Conservation (phyloP, 2,113 vertebrate species). For the Macquaria ambigua region DNA sequence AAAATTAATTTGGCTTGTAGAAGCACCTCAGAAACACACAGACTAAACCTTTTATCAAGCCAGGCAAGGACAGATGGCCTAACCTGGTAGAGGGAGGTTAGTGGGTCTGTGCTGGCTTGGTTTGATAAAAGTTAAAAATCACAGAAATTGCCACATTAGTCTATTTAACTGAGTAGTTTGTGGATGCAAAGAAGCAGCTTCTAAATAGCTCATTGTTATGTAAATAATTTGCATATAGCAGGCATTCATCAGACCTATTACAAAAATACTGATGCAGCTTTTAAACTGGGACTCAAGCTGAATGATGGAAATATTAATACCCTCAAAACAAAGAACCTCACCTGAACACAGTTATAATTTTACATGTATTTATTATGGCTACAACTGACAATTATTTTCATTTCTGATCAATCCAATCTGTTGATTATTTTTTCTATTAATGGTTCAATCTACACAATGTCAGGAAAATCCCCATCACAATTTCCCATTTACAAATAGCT, state of each 20-base stretch:
- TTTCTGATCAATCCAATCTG: not conserved
- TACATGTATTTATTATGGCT: not conserved
- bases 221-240: not conserved
- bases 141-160: not conserved
- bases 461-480: not conserved
- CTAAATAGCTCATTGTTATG: too few species aligned
- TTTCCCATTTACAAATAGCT: not conserved
- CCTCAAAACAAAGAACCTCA: not conserved
- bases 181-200: not conserved
- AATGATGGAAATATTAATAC: not conserved
- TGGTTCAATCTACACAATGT: not conserved
- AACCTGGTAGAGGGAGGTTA: not conserved
- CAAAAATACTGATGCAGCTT: not conserved
- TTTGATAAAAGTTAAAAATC: not conserved
- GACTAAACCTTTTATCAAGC: not conserved
- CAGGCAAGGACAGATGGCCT: not conserved
- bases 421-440: too few species aligned
- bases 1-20: constrained; percentile 23
- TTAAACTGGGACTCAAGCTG: not conserved
- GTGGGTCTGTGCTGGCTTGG: not conserved
- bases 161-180: not conserved
- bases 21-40: not conserved
- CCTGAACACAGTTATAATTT: not conserved
- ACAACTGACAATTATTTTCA: not conserved
- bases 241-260: not conserved